Percentiles rank a stretch among this genome's conserved stretches.
Conservation (phyloP, 2,113 vertebrate species). For the Ictalurus punctatus region DNA sequence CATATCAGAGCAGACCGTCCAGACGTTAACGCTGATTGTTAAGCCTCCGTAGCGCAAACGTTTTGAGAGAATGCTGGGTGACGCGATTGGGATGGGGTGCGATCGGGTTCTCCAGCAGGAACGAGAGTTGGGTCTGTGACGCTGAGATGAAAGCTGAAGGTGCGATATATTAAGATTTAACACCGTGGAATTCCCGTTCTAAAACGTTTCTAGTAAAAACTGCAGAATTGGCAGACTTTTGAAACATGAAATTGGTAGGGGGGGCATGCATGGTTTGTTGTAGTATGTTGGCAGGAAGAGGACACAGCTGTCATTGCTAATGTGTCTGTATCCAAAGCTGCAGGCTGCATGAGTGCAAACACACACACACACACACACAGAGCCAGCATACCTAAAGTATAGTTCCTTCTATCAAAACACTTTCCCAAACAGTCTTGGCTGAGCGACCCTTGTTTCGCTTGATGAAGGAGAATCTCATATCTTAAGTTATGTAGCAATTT, state of each 20-base stretch:
- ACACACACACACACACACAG: constrained; percentile 18
- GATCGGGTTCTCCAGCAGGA: not conserved
- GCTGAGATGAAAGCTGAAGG: not conserved
- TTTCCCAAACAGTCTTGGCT: not conserved
- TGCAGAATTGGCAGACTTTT: not conserved
- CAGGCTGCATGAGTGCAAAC: constrained; percentile 14
- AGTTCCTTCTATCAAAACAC: not conserved
- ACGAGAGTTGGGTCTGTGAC: not conserved
- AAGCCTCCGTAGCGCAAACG: not conserved
- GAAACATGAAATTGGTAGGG: not conserved
- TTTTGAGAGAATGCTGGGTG: not conserved
- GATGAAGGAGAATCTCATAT: not conserved
- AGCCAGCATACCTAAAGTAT: not conserved
- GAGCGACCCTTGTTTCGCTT: not conserved
- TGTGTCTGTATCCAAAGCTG: constrained; percentile 47
- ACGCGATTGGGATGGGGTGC: not conserved
- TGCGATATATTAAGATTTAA: not conserved
- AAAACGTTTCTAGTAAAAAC: not conserved
- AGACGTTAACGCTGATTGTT: not conserved
- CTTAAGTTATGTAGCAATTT: not conserved
- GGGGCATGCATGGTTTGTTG: not conserved
- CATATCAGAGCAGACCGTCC: not conserved
- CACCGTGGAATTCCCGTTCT: not conserved
- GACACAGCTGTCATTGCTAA: constrained; percentile 52
- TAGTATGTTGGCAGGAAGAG: constrained; percentile 48